phyloP scores from a whole-genome alignment of 1,140 invertebrate genomes.

The Ptiloglossa arizonensis region DNA sequence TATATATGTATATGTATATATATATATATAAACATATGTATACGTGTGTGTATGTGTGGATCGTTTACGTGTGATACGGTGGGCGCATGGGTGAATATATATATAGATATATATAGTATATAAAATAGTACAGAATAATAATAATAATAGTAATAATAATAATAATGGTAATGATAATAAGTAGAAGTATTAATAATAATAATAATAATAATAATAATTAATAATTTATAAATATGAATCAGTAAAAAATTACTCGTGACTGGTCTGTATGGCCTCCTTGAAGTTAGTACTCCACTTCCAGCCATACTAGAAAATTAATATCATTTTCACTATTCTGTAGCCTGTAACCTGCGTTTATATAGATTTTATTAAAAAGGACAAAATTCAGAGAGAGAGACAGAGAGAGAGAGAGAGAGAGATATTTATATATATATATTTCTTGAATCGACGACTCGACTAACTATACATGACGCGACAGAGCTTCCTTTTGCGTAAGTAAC shows the following conservation, averaged over 20 bases:
- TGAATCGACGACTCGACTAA: not conserved
- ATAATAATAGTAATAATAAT: conserved; percentile 55
- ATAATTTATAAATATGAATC: conserved; percentile 78
- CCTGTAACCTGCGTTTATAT: conserved; percentile 52
- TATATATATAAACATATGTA: conserved; percentile 33
- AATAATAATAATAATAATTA: conserved; percentile 72
- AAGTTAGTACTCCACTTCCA: conserved; percentile 97
- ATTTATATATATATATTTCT: conserved; percentile 17
- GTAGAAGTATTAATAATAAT: conserved; percentile 64
- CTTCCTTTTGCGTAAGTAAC: conserved; percentile 42
- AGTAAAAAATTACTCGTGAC: conserved; percentile 86
- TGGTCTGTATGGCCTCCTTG: conserved; percentile 92
- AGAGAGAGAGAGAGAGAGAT: conserved; percentile 21
- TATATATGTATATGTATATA: conserved; percentile 40
- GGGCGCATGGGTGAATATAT: conserved; percentile 9
- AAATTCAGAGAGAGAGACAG: conserved; percentile 15
- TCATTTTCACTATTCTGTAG: conserved; percentile 75
- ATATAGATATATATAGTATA: conserved; percentile 51
- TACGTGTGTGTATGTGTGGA: not conserved
- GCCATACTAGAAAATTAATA: conserved; percentile 88
- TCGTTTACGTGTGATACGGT: not conserved
- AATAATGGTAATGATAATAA: conserved; percentile 46
- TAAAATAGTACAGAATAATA: conserved; percentile 67
- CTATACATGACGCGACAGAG: not conserved
- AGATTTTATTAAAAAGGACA: conserved; percentile 41